A percentile compares a stretch with the other conserved stretches of the same genome.
phyloP scores from a whole-genome alignment of 2,113 vertebrate genomes.

The Campylomormyrus numenius region DNA sequence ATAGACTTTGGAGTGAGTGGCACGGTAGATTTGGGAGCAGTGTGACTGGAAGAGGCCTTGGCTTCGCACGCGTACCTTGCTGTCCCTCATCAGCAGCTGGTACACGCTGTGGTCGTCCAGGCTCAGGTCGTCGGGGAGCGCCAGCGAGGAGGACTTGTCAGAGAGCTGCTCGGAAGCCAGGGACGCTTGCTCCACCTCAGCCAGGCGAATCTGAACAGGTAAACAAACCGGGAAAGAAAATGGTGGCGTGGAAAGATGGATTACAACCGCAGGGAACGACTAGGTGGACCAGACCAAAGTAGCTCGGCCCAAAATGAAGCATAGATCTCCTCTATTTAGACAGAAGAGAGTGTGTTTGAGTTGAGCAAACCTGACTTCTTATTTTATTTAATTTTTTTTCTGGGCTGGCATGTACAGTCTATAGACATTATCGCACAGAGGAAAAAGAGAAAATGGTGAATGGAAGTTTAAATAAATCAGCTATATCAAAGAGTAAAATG shows the following conservation, averaged over 20 bases:
- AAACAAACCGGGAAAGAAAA: constrained; percentile 21
- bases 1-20: not conserved
- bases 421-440: not conserved
- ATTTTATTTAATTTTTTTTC: not conserved
- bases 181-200: constrained; percentile 92
- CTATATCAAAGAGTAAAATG: not conserved
- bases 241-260: not conserved
- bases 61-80: constrained; percentile 60
- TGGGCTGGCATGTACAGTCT: not conserved
- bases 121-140: constrained; percentile 82
- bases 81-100: constrained; percentile 64
- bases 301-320: not conserved
- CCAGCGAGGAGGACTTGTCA: constrained; percentile 85
- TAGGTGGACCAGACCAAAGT: not conserved
- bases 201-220: constrained; percentile 79
- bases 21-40: not conserved
- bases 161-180: constrained; percentile 77
- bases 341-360: not conserved
- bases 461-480: not conserved
- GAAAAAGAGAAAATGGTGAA: not conserved
- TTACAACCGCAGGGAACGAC: not conserved
- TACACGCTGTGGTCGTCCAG: constrained; percentile 72
- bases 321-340: not conserved
- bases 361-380: not conserved
- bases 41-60: not conserved